Conservation (phyloP, 2,113 vertebrate species). For the Falcunculus frontatus region DNA sequence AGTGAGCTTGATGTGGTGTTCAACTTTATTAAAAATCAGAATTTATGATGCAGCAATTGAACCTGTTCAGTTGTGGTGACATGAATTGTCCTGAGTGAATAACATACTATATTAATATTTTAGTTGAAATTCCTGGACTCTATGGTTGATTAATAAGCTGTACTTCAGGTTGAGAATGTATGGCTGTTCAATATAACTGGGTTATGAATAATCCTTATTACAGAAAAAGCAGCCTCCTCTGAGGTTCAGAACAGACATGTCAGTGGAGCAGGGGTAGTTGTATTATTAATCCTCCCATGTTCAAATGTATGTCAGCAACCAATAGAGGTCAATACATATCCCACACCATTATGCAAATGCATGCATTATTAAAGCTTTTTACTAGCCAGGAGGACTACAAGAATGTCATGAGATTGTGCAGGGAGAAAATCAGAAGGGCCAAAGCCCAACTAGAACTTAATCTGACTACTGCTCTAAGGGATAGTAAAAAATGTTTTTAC, state of each 20-base stretch:
- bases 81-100: neutral
- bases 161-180: neutral
- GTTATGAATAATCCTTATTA: constrained; percentile 9
- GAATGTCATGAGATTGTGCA: neutral
- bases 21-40: neutral
- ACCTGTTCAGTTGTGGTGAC: neutral
- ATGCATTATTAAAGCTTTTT: neutral
- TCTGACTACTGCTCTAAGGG: neutral
- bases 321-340: neutral
- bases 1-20: neutral
- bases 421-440: neutral
- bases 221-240: neutral
- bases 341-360: neutral
- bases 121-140: neutral
- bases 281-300: neutral
- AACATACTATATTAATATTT: neutral
- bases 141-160: neutral
- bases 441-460: neutral
- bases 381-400: neutral
- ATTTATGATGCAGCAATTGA: neutral
- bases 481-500: neutral
- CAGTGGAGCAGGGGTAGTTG: neutral
- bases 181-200: neutral
- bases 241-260: neutral
- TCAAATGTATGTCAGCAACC: neutral